Conservation (phyloP, 2,888 invertebrate species). For the Leptarthrus brevirostris region DNA sequence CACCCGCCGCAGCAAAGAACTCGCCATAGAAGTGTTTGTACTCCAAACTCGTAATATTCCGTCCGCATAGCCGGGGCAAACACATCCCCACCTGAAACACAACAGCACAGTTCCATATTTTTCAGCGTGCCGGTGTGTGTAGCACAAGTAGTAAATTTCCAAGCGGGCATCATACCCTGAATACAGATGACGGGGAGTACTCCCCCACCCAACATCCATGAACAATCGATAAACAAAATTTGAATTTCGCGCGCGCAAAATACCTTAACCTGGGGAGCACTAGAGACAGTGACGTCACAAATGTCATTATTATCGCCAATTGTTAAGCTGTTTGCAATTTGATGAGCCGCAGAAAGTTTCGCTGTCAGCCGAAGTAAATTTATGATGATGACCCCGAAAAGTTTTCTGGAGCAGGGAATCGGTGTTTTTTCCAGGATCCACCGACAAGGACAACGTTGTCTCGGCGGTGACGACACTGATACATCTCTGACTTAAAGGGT, state of each 20-base stretch:
- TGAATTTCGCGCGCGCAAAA: slow-evolving; percentile 53
- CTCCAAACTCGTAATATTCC: slow-evolving; percentile 12
- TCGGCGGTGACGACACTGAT: slow-evolving; percentile 52
- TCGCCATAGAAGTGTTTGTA: slow-evolving; percentile 38
- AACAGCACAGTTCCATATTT: slow-evolving; percentile 32
- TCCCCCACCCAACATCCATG: slow-evolving; percentile 16
- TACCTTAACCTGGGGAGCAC: neutral
- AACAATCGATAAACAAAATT: slow-evolving; percentile 53
- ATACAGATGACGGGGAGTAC: slow-evolving; percentile 52
- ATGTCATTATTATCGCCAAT: slow-evolving; percentile 48
- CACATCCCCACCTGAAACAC: slow-evolving; percentile 35
- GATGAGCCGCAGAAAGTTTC: slow-evolving; percentile 24
- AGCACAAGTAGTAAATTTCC: slow-evolving; percentile 50
- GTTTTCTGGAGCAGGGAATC: slow-evolving; percentile 39
- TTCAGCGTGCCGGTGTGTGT: slow-evolving; percentile 5
- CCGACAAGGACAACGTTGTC: slow-evolving; percentile 46
- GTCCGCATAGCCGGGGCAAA: slow-evolving; percentile 24
- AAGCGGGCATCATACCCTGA: slow-evolving; percentile 50
- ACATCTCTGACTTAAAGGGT: slow-evolving; percentile 50
- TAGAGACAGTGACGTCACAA: slow-evolving; percentile 34
- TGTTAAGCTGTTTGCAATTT: slow-evolving; percentile 46
- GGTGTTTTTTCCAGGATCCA: slow-evolving; percentile 42
- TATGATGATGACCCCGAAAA: slow-evolving; percentile 48
- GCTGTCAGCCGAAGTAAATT: slow-evolving; percentile 38
- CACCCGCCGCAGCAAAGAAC: slow-evolving; percentile 46